Conservation (phyloP, 2,888 invertebrate species). For the Xanthia icteritia region DNA sequence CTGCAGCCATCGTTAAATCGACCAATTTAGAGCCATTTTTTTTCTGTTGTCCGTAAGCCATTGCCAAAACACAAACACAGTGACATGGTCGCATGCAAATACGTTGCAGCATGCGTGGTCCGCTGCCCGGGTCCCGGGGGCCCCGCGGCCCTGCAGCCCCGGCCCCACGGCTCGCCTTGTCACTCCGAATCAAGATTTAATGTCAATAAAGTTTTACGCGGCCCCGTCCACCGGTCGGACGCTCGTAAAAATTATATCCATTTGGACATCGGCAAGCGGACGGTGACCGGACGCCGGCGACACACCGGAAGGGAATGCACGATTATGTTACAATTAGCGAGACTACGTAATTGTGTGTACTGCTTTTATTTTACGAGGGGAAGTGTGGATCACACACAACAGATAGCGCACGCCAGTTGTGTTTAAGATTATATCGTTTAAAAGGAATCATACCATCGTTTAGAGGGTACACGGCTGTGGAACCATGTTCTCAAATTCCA, state of each 20-base stretch:
- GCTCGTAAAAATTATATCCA: slow-evolving; percentile 72
- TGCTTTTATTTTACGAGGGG: slow-evolving; percentile 39
- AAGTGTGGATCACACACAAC: slow-evolving; percentile 9
- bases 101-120: slow-evolving; percentile 23
- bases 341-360: slow-evolving; percentile 32
- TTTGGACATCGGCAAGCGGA: slow-evolving; percentile 55
- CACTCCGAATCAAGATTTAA: slow-evolving; percentile 73
- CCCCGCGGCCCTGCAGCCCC: slow-evolving; percentile 3
- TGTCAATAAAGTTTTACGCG: slow-evolving; percentile 74
- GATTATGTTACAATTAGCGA: slow-evolving; percentile 49
- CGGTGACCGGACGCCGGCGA: slow-evolving; percentile 24
- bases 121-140: slow-evolving; percentile 5
- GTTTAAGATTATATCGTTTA: slow-evolving; percentile 15
- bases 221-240: slow-evolving; percentile 15
- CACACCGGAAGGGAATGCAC: slow-evolving; percentile 37
- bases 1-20: slow-evolving; percentile 10
- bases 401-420: slow-evolving; percentile 1
- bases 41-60: slow-evolving; percentile 17
- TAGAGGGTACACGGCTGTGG: neutral
- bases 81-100: slow-evolving; percentile 43
- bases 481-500: slow-evolving; percentile 9
- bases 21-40: slow-evolving; percentile 15
- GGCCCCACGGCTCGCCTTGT: slow-evolving; percentile 42
- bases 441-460: neutral
- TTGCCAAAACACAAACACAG: slow-evolving; percentile 38